Conservation (phyloP, 2,888 invertebrate species). For the Chrysolina americana region DNA sequence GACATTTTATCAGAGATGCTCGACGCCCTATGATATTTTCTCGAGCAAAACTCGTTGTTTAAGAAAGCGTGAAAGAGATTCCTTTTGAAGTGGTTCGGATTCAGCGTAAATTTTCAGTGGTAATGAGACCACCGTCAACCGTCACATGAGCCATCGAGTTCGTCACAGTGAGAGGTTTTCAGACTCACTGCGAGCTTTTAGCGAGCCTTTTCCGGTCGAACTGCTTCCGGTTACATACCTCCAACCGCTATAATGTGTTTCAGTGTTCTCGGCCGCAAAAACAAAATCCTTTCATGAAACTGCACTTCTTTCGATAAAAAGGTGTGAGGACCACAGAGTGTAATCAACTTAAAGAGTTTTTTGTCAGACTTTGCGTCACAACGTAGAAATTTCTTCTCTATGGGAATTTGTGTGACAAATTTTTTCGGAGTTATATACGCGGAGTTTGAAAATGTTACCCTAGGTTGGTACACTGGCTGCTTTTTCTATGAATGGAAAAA, state of each 20-base stretch:
- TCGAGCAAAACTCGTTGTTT: constrained; percentile 15
- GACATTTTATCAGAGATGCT: not conserved
- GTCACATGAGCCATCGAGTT: constrained; percentile 17
- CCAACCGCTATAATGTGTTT: constrained; percentile 25
- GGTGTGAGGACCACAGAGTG: not conserved
- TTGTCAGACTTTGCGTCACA: not conserved
- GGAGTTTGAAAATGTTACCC: not conserved
- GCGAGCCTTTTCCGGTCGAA: constrained; percentile 32
- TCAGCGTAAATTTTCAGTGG: constrained; percentile 24
- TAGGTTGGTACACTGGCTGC: too few relatives aligned
- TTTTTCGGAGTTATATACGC: not conserved
- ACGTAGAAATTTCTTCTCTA: not conserved
- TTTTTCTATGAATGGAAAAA: too few relatives aligned
- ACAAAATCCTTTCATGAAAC: not conserved
- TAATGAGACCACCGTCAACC: constrained; percentile 22
- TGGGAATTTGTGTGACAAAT: not conserved
- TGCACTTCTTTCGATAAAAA: not conserved
- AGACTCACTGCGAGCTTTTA: constrained; percentile 34
- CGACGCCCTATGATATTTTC: not conserved
- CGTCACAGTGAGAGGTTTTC: constrained; percentile 29
- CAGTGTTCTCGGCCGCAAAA: constrained; percentile 11
- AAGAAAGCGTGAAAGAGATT: constrained; percentile 10
- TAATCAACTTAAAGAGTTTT: not conserved
- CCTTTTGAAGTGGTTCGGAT: not conserved
- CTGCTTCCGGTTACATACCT: constrained; percentile 33